Percentiles rank a stretch among this genome's conserved stretches.
phyloP scores from a whole-genome alignment of 2,888 invertebrate genomes.

The Odontocerum albicorne region DNA sequence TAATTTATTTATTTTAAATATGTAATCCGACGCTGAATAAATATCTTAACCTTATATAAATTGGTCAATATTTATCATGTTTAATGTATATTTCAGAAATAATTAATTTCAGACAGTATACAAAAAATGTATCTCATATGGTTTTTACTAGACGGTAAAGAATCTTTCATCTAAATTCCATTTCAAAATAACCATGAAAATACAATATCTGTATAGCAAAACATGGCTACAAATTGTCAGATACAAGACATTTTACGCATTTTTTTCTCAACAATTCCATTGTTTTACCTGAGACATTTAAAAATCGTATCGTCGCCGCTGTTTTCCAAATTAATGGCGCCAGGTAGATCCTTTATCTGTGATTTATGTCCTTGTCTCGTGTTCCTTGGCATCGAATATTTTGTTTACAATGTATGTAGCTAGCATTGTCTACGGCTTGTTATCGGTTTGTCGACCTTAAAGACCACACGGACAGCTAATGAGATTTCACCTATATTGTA shows the following conservation, averaged over 20 bases:
- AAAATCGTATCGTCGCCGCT: slow-evolving; percentile 7
- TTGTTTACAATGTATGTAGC: slow-evolving; percentile 14
- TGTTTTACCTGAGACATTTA: slow-evolving; percentile 14
- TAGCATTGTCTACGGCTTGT: slow-evolving; percentile 10
- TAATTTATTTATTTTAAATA: too few relatives aligned
- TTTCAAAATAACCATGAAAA: too few relatives aligned
- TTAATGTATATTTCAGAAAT: too few relatives aligned
- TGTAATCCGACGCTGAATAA: too few relatives aligned
- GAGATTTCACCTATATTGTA: background rate
- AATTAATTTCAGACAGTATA: too few relatives aligned
- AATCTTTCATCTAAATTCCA: too few relatives aligned
- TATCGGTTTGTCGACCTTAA: slow-evolving; percentile 8
- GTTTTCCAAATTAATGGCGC: slow-evolving; percentile 13
- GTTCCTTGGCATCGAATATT: slow-evolving; percentile 13
- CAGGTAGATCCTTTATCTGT: slow-evolving; percentile 19
- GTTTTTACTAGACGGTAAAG: too few relatives aligned
- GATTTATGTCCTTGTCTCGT: slow-evolving; percentile 21
- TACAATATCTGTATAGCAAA: background rate
- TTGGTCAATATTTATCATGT: too few relatives aligned
- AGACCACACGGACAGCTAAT: slow-evolving; percentile 18
- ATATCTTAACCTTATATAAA: too few relatives aligned
- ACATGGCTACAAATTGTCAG: background rate
- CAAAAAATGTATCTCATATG: too few relatives aligned
- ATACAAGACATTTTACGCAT: background rate
- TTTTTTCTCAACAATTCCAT: slow-evolving; percentile 6